Evolutionary conservation across 2,888 invertebrate species (phyloP).

Genomic region (Scaptomyza parva): DNA sequence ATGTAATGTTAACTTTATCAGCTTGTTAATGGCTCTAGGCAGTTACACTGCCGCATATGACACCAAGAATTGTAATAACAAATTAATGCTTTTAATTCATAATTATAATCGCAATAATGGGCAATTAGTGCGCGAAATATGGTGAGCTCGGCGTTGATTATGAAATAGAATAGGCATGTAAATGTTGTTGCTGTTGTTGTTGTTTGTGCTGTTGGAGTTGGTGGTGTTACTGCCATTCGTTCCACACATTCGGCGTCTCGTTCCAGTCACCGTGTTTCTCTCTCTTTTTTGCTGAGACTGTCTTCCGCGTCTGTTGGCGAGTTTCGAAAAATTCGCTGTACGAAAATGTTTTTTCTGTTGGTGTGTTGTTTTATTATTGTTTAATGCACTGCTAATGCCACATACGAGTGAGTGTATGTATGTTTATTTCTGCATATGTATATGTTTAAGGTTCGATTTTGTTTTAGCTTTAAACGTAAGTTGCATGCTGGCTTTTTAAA

Average conservation of each 20-base stretch:
- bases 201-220: neutral
- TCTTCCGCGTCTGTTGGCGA: constrained; percentile 68
- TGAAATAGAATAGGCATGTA: constrained; percentile 78
- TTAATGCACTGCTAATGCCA: constrained; percentile 56
- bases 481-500: constrained; percentile 53
- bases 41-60: constrained; percentile 11
- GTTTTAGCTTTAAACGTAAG: constrained; percentile 83
- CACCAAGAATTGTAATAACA: constrained; percentile 58
- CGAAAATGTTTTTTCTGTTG: constrained; percentile 29
- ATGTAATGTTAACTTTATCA: constrained; percentile 7
- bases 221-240: constrained; percentile 1
- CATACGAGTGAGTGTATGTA: constrained; percentile 38
- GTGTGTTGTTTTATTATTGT: constrained; percentile 42
- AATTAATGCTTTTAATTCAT: constrained; percentile 45
- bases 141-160: constrained; percentile 51
- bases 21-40: constrained; percentile 31
- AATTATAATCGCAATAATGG: constrained; percentile 58
- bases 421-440: constrained; percentile 33
- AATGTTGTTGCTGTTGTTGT: constrained; percentile 38
- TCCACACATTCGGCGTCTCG: neutral
- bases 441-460: constrained; percentile 66
- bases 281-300: constrained; percentile 22
- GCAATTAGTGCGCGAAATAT: constrained; percentile 70
- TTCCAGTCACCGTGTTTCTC: constrained; percentile 11
- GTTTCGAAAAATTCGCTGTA: constrained; percentile 60